Evolutionary conservation across 2,113 vertebrate genomes (phyloP).

Genomic region (Thomomys bottae): DNA sequence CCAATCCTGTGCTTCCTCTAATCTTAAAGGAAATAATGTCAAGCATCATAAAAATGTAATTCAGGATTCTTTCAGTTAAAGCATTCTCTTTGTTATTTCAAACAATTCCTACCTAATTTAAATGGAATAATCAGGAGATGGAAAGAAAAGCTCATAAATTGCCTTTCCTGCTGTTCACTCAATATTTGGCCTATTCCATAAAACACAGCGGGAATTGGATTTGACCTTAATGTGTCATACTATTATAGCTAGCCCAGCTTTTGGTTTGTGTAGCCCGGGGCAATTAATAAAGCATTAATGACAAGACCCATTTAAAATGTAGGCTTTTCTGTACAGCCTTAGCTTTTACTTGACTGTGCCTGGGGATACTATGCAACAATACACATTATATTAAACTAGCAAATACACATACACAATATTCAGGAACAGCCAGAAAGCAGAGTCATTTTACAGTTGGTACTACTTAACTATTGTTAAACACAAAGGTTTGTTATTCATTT

Average conservation of each 20-base stretch:
- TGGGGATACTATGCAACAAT: slow-evolving; percentile 87
- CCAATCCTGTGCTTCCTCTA: background rate
- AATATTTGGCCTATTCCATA: slow-evolving; percentile 92
- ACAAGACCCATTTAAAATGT: slow-evolving; percentile 98
- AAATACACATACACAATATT: slow-evolving; percentile 80
- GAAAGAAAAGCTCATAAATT: slow-evolving; percentile 86
- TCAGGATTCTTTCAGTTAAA: slow-evolving; percentile 78
- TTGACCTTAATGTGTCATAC: slow-evolving; percentile 99
- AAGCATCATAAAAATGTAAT: slow-evolving; percentile 66
- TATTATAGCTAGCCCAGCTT: slow-evolving; percentile 92
- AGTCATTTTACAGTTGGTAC: slow-evolving; percentile 79
- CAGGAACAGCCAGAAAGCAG: slow-evolving; percentile 77
- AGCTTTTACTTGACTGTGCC: slow-evolving; percentile 90
- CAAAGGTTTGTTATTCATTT: slow-evolving; percentile 66
- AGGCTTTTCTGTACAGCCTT: slow-evolving; percentile 92
- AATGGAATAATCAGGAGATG: slow-evolving; percentile 85
- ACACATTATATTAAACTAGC: slow-evolving; percentile 87
- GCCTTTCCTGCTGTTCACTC: slow-evolving; percentile 92
- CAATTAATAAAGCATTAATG: slow-evolving; percentile 99
- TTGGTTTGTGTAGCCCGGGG: slow-evolving; percentile 91
- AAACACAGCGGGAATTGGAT: slow-evolving; percentile 92
- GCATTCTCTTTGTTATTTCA: slow-evolving; percentile 73
- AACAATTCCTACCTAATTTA: slow-evolving; percentile 83
- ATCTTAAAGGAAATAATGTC: slow-evolving; percentile 59
- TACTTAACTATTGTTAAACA: slow-evolving; percentile 78